Evolutionary conservation across 2,113 vertebrate genomes (phyloP).

Genomic region (Myotis davidii): DNA sequence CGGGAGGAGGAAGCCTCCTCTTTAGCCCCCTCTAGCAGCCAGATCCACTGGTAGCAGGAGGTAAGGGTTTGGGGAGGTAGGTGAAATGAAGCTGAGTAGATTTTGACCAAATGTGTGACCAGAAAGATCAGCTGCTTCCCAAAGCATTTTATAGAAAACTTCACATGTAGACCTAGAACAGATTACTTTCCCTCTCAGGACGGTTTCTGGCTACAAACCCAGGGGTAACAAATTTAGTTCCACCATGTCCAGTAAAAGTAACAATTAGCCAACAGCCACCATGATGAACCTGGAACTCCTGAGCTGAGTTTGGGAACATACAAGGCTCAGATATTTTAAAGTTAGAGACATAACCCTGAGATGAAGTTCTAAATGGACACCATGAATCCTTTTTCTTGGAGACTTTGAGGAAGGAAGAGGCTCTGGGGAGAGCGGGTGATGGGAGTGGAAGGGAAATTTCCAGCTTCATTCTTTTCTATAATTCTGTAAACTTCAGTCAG

Average conservation of each 20-base stretch:
- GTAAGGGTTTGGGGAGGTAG: not conserved
- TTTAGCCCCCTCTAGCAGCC: not conserved
- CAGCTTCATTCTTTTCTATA: not conserved
- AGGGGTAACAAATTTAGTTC: not conserved
- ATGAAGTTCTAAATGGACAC: not conserved
- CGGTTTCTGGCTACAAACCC: not conserved
- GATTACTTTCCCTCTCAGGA: not conserved
- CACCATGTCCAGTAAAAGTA: not conserved
- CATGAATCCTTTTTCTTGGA: not conserved
- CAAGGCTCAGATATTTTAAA: not conserved
- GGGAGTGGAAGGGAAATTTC: not conserved
- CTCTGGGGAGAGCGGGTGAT: not conserved
- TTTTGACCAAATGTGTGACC: not conserved
- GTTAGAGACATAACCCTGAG: not conserved
- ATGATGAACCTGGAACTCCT: not conserved
- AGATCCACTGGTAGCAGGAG: not conserved
- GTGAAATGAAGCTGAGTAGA: not conserved
- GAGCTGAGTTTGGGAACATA: not conserved
- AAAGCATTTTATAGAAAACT: conserved; percentile 18
- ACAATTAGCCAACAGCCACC: not conserved
- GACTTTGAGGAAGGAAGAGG: not conserved
- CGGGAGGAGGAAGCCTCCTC: not conserved
- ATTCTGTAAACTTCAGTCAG: conserved; percentile 35
- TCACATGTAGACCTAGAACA: not conserved
- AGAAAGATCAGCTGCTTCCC: conserved; percentile 36